Evolutionary conservation across 2,797 vertebrate species (phyloP).

Genomic region (Muscicapa comitata): DNA sequence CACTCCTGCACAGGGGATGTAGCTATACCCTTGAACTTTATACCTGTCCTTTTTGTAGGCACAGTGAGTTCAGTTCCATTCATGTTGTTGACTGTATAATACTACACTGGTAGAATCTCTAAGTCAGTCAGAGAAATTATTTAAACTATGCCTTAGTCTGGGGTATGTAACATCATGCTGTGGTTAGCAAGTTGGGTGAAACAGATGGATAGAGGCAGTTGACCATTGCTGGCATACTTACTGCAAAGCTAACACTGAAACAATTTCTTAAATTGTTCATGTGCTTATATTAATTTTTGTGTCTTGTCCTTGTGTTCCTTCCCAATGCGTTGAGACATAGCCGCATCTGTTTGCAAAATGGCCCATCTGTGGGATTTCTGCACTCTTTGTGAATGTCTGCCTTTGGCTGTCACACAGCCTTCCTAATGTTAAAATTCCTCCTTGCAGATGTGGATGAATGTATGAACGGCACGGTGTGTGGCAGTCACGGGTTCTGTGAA

Average conservation of each 20-base stretch:
- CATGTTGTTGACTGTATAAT: neutral
- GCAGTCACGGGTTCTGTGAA: slow-evolving; percentile 88
- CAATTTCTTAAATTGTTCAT: rapidly evolving
- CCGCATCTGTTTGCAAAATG: neutral
- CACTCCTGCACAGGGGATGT: neutral
- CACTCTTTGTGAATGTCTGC: neutral
- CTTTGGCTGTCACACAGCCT: neutral
- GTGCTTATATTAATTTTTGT: neutral
- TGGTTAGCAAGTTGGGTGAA: neutral
- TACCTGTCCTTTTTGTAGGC: neutral
- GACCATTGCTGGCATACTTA: neutral
- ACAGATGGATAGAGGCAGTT: neutral
- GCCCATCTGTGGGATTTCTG: neutral
- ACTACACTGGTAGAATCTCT: neutral
- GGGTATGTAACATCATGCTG: neutral
- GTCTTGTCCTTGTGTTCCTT: neutral
- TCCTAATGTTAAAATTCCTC: slow-evolving; percentile 57
- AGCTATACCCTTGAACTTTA: neutral
- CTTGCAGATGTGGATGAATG: slow-evolving; percentile 93
- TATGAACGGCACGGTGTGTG: slow-evolving; percentile 84
- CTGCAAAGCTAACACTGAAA: neutral
- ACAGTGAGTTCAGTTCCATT: neutral
- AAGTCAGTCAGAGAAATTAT: neutral
- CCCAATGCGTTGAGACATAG: neutral
- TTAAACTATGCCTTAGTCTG: neutral